These are phyloP conservation scores for Digitonthophagus gazella DNA, from an alignment of 2,888 invertebrate species.

Conservation along the genomic window DNA sequence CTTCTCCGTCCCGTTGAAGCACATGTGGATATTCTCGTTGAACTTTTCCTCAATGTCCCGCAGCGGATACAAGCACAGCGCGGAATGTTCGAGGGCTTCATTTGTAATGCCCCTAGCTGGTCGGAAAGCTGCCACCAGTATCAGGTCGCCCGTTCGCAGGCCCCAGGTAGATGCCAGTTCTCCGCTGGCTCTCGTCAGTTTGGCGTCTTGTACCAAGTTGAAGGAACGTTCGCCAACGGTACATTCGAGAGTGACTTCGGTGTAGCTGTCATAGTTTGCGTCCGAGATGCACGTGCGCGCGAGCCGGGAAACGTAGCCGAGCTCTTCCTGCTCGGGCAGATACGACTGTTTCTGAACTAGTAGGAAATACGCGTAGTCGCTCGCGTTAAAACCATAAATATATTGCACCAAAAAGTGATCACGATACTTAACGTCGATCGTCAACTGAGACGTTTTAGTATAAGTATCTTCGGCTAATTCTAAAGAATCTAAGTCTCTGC, in stretches of 20 bases:
- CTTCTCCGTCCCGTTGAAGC: conserved; percentile 92
- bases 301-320: conserved; percentile 85
- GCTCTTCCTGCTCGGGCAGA: conserved; percentile 82
- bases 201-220: conserved; percentile 91
- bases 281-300: conserved; percentile 94
- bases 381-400: conserved; percentile 93
- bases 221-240: conserved; percentile 68
- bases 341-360: conserved; percentile 92
- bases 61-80: conserved; percentile 89
- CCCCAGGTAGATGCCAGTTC: conserved; percentile 80
- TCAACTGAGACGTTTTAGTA: conserved; percentile 79
- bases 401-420: conserved; percentile 96
- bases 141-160: conserved; percentile 73
- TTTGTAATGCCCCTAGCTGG: conserved; percentile 86
- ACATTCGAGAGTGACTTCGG: conserved; percentile 93
- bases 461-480: conserved; percentile 81
- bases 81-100: conserved; percentile 80
- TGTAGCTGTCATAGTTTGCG: conserved; percentile 93
- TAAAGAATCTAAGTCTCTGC: conserved; percentile 76
- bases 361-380: conserved; percentile 93
- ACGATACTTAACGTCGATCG: conserved; percentile 89
- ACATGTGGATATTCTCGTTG: conserved; percentile 95
- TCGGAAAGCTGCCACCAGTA: conserved; percentile 86
- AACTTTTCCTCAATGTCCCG: conserved; percentile 90
- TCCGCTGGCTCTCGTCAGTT: conserved; percentile 80